Evolutionary conservation across 2,113 vertebrate genomes (phyloP), one percentile per base, ranked within the genome.

Genomic region (Toxotes chatareus): DNA sequence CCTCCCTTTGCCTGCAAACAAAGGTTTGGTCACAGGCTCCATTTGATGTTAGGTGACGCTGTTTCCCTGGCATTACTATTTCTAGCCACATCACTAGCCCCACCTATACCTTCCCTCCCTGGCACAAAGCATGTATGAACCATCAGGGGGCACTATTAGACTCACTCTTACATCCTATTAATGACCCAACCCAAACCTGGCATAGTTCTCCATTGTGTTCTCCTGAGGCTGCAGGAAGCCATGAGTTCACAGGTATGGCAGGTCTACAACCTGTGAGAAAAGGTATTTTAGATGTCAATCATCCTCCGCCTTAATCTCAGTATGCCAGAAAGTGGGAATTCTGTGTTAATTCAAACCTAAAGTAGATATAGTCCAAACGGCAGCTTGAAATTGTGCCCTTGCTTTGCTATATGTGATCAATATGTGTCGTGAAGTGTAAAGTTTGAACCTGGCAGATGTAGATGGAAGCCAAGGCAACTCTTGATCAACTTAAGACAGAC

Each of bases 1-100:
- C 78, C 31, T 93, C 65, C 14, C 44, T 94, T 91, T 94, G 86
- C 90, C 90, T 94, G 83, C 89, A 91, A 94, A 91, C 86, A 89
- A 90, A 90, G 76, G 51, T 56, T 27, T 64, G 75, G 85, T 88
- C 78, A 73, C 62, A 61, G 73, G 66, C 71, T 86, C 47, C 44
- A 46, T 82, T 82, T 90, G 82, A 89, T 88, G 84, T 79, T 79
- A 83, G 76, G 42, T 79, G 72, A 86, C 63, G 66, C 73, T 66
- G 73, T 74, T 88, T 83, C 72, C 61, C 42, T 57, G 40, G 32
- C 42, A 46, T 63, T 69, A 23, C 64, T 74, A 75, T 68, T 78
- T 56, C 19, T 34, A 32, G 31, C 21, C 62, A 47, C 21, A 64
- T 44, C 42, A 17, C 16, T 62, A 14, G 2, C 23, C 42, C 34